Conservation (phyloP, 2,797 vertebrate genomes). For the Odontamblyopus lacepedii region DNA sequence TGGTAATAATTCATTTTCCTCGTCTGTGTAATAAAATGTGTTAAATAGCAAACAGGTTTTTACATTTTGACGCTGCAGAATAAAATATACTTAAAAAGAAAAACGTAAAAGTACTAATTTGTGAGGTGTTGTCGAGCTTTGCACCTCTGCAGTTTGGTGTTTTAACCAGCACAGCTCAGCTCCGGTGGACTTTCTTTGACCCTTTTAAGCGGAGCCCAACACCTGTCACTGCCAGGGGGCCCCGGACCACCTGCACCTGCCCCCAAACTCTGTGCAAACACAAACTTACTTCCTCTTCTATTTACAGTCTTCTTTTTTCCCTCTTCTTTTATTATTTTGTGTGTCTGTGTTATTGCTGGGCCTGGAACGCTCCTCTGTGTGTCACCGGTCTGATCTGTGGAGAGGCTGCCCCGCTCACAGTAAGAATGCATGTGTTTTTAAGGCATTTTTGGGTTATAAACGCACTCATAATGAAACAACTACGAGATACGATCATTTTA, state of each 20-base stretch:
- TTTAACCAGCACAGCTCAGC: slow-evolving; percentile 29
- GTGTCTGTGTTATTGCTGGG: not conserved
- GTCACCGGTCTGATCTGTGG: too few relatives aligned
- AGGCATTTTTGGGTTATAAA: too few relatives aligned
- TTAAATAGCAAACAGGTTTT: not conserved
- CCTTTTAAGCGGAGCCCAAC: slow-evolving; percentile 12
- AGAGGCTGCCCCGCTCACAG: too few relatives aligned
- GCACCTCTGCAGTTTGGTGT: not conserved
- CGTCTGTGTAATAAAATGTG: not conserved
- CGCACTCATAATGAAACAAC: too few relatives aligned
- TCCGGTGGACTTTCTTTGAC: slow-evolving; percentile 28
- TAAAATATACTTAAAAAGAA: too few relatives aligned
- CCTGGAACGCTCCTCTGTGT: not conserved
- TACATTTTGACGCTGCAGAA: too few relatives aligned
- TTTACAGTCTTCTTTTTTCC: too few relatives aligned
- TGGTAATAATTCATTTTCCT: slow-evolving; percentile 8
- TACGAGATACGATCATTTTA: too few relatives aligned
- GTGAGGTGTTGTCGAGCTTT: too few relatives aligned
- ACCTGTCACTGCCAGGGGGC: slow-evolving; percentile 30
- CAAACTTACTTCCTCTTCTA: not conserved
- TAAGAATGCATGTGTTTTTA: too few relatives aligned
- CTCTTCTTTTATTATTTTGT: not conserved
- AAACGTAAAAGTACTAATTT: too few relatives aligned
- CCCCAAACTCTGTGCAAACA: not conserved
- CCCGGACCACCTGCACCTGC: slow-evolving; percentile 8